Conservation (phyloP, 2,888 invertebrate species). For the Netelia inedita region DNA sequence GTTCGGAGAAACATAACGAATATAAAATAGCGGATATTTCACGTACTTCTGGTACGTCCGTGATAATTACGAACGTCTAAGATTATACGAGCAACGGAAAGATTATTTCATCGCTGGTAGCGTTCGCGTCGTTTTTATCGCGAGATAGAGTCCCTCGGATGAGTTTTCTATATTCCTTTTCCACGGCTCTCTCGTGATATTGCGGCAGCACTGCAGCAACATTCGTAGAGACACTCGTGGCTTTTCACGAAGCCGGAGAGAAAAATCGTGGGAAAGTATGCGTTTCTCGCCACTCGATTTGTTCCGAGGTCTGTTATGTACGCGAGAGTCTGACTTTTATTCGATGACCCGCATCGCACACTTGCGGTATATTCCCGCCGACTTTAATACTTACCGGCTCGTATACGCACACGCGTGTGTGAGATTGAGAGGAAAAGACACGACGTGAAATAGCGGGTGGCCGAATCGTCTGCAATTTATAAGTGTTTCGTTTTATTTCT, state of each 20-base stretch:
- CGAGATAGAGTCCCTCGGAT: conserved; percentile 10
- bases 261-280: conserved; percentile 70
- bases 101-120: conserved; percentile 20
- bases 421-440: conserved; percentile 49
- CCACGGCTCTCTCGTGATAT: conserved; percentile 21
- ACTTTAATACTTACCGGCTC: background rate
- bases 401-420: background rate
- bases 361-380: background rate
- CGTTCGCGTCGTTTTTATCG: background rate
- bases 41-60: conserved; percentile 1
- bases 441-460: conserved; percentile 59
- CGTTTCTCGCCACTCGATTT: conserved; percentile 51
- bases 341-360: conserved; percentile 63
- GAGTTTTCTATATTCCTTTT: conserved; percentile 57
- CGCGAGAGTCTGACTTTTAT: conserved; percentile 37
- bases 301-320: conserved; percentile 36
- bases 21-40: background rate
- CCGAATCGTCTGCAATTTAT: conserved; percentile 13
- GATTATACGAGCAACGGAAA: conserved; percentile 21
- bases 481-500: conserved; percentile 13
- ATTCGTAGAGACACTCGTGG: conserved; percentile 34
- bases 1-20: no score
- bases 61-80: conserved; percentile 25
- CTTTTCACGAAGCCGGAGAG: conserved; percentile 61
- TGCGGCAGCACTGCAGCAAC: conserved; percentile 26